Evolutionary conservation across 92 coral and sea anemone species (phyloP).

Genomic region (Phenganax subtilis): DNA sequence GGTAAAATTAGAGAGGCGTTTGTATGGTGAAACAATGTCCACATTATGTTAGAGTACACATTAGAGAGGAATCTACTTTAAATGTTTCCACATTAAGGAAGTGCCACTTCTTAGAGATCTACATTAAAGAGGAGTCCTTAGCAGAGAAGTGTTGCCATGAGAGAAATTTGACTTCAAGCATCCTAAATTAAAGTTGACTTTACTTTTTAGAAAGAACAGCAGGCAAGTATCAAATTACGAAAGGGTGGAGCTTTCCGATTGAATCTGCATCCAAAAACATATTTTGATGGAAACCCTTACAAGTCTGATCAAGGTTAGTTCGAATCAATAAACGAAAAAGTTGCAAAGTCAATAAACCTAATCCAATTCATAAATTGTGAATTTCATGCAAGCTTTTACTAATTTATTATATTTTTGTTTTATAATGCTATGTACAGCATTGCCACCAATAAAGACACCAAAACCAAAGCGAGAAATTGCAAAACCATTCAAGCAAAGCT

Average conservation of each 20-base stretch:
- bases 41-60: neutral
- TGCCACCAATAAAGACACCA: constrained; percentile 78
- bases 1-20: neutral
- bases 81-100: too few species aligned
- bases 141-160: neutral
- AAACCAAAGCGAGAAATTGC: constrained; percentile 58
- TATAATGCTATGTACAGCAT: constrained; percentile 49
- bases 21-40: neutral
- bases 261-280: constrained; percentile 83
- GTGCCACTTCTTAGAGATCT: too few species aligned
- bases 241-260: constrained; percentile 88
- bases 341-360: too few species aligned
- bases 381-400: neutral
- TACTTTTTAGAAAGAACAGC: constrained; percentile 62
- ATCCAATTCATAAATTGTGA: too few species aligned
- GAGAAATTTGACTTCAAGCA: neutral
- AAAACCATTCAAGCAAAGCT: constrained; percentile 93
- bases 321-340: too few species aligned
- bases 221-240: constrained; percentile 65
- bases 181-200: neutral
- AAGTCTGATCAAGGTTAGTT: constrained; percentile 78
- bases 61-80: neutral
- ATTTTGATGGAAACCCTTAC: constrained; percentile 95
- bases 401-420: neutral
- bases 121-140: too few species aligned